A percentile compares a stretch with the other conserved stretches of the same genome.
These are phyloP conservation scores for Iguana delicatissima DNA, from an alignment of 2,797 vertebrate species.

Conservation along the genomic window DNA sequence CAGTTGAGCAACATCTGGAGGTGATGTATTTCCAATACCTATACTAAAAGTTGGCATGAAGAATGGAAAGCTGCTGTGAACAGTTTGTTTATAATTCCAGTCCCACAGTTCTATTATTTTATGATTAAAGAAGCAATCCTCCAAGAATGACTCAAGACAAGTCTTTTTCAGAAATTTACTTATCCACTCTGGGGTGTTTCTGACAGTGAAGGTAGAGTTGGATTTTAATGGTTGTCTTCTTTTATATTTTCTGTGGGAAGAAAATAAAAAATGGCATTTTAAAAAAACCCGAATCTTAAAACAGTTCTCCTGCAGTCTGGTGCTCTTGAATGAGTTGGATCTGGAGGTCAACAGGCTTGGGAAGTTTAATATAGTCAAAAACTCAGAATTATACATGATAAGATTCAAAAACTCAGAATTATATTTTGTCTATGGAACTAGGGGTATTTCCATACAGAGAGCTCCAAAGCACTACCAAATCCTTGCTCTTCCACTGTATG, in stretches of 20 bases:
- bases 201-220: no score
- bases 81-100: not conserved
- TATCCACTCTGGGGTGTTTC: not conserved
- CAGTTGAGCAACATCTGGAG: no score
- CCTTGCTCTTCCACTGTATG: not conserved
- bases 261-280: not conserved
- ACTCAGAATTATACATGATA: not conserved
- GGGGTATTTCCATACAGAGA: not conserved
- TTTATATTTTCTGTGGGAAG: conserved; percentile 3
- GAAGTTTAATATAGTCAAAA: not conserved
- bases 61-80: not conserved
- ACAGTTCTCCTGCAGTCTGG: not conserved
- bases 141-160: not conserved
- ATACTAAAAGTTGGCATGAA: no score
- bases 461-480: not conserved
- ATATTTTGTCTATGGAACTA: not conserved
- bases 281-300: not conserved
- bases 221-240: not conserved
- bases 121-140: not conserved
- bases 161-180: not conserved
- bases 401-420: not conserved
- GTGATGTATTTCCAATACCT: no score
- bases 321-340: not conserved
- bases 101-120: not conserved
- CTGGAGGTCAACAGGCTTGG: not conserved